These are phyloP conservation scores for Digitonthophagus gazella DNA, from an alignment of 2,888 invertebrate species.

Conservation along the genomic window DNA sequence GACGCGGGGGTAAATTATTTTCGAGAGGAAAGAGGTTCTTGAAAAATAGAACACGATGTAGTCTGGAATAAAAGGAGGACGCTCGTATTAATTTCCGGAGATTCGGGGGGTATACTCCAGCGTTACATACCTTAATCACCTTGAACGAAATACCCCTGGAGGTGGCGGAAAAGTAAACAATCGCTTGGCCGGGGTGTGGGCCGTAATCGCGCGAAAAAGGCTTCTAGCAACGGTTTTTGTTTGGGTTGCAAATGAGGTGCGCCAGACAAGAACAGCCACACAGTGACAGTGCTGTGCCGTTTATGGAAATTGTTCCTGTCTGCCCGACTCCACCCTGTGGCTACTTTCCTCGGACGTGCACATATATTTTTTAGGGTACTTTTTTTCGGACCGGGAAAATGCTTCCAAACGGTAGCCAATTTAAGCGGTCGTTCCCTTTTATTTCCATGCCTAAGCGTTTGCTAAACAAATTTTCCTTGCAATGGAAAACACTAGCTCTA, in stretches of 20 bases:
- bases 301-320: slow-evolving; percentile 24
- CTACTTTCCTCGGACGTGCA: neutral
- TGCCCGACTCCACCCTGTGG: neutral
- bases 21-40: neutral
- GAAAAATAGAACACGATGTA: neutral
- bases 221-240: slow-evolving; percentile 33
- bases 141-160: slow-evolving; percentile 1
- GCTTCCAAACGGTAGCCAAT: neutral
- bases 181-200: slow-evolving; percentile 37
- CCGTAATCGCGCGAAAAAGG: slow-evolving; percentile 40
- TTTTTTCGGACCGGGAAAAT: neutral
- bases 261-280: slow-evolving; percentile 29
- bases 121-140: slow-evolving; percentile 17
- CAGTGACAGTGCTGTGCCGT: slow-evolving; percentile 30
- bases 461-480: neutral
- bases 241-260: slow-evolving; percentile 33
- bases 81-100: slow-evolving; percentile 22
- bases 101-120: neutral
- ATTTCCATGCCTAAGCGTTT: neutral
- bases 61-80: slow-evolving; percentile 15
- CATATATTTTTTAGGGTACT: neutral
- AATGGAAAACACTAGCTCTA: neutral
- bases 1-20: neutral
- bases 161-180: slow-evolving; percentile 33
- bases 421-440: neutral